Base-by-base conservation (phyloP, 2,113 vertebrate genomes). In the Morone chrysops region DNA sequence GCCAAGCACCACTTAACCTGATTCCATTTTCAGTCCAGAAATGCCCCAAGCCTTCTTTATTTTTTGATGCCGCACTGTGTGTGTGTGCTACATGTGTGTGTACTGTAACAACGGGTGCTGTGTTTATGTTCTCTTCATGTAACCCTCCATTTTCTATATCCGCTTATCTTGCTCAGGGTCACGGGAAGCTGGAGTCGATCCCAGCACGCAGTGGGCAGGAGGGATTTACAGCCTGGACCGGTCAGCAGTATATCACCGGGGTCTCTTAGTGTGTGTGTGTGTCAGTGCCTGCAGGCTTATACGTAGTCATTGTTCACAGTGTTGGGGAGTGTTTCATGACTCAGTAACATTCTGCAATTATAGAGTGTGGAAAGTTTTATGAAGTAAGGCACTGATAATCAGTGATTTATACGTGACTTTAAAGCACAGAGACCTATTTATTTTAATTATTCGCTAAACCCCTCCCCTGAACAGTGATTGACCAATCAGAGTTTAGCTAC, bases 121-220 rank as follows among this genome's bases (percentile, higher is more conserved):
- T 78, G 69, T 81, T 78, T 81, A 80, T 54, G 20, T 72, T 75
- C 10, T 70, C 38, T 80, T 75, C 22, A 81, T 81, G 59, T 70
- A 25, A 75, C 63, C 73, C 50, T 78, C 48, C 25, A 85, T 84
- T 88, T 80, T 80, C 50, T 80, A 71, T 73, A 86, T 84, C 75
- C 9, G 50, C 53, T 76, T 86, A 82, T 91, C 40, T 40, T 45
- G 38, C 76, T 84, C 63, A 73, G 56, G 78, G 63, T 87, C 87
- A 81, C 9, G 31, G 84, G 72, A 84, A 82, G 65, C 62, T 66
- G 67, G 51, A 70, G 43, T 68, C 65, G 70, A 71, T 89, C 84
- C 81, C 86, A 77, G 78, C 80, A 90, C 83, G 75, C 84, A 84
- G 8, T 41, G 75, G 70, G 72, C 4, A 9, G 67, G 68, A 82